phyloP scores from a whole-genome alignment of 2,797 vertebrate genomes.

The Rhinogobio ventralis region DNA sequence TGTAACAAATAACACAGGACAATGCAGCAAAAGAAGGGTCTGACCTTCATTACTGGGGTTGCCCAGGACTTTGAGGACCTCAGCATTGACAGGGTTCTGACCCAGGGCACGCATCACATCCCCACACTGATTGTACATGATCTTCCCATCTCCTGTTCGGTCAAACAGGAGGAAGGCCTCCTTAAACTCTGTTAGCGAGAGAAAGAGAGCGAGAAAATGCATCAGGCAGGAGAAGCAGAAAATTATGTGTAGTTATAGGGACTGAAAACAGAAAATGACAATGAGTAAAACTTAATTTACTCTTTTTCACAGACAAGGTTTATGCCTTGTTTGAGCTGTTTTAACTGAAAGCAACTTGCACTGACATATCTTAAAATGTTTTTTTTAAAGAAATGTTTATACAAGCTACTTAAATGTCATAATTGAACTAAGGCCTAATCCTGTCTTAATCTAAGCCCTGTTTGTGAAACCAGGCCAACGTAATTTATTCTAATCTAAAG shows the following conservation, averaged over 20 bases:
- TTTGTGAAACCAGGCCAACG: background rate
- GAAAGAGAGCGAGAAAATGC: slow-evolving; percentile 3
- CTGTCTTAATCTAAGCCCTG: background rate
- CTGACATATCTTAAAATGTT: background rate
- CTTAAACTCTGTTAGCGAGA: slow-evolving; percentile 83
- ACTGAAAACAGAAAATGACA: background rate
- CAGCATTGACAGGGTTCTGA: slow-evolving; percentile 92
- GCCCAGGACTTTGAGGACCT: slow-evolving; percentile 92
- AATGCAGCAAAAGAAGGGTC: slow-evolving; percentile 35
- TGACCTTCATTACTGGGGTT: slow-evolving; percentile 91
- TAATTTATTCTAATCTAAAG: slow-evolving; percentile 19
- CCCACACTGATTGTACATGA: slow-evolving; percentile 90
- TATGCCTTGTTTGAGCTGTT: background rate
- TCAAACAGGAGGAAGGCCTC: slow-evolving; percentile 95
- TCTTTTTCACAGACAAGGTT: background rate
- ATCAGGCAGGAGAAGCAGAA: background rate
- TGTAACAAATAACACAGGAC: background rate
- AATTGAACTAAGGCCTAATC: background rate
- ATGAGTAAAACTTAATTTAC: background rate
- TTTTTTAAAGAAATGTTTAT: background rate
- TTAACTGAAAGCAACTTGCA: background rate
- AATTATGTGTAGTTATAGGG: background rate
- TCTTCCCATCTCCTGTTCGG: slow-evolving; percentile 90
- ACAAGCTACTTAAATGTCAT: background rate
- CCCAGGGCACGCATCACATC: slow-evolving; percentile 92